Evolutionary conservation across 30 jellyfish, hydroid and myxozoan species (phyloP).

Genomic region (Hydra vulgaris): DNA sequence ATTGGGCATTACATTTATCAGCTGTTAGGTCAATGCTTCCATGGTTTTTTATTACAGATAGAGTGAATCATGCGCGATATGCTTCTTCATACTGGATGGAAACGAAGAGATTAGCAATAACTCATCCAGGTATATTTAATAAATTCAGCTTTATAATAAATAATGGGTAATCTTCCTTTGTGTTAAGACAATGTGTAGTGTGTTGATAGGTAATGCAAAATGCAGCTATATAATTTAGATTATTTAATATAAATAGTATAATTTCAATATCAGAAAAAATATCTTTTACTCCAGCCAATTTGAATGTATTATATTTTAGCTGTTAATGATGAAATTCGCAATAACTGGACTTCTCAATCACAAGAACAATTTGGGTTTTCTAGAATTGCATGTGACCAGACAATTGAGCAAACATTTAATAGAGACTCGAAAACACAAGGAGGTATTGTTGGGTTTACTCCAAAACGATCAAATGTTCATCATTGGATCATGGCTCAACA

Average conservation of each 20-base stretch:
- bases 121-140: constrained; percentile 21
- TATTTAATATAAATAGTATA: neutral
- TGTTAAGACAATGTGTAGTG: neutral
- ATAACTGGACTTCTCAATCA: constrained; percentile 3
- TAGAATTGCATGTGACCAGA: no score
- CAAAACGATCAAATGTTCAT: no score
- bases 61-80: constrained; percentile 29
- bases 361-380: no score
- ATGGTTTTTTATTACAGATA: constrained; percentile 21
- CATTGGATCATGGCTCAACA: no score
- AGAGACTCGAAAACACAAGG: no score
- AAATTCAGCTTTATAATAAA: neutral
- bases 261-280: neutral
- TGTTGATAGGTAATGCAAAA: neutral
- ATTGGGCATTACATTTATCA: constrained; percentile 1
- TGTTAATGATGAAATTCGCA: neutral
- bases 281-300: neutral
- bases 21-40: no score
- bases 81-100: constrained; percentile 20
- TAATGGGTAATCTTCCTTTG: neutral
- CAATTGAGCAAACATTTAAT: no score
- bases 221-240: neutral
- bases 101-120: constrained; percentile 6
- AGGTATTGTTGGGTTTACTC: no score
- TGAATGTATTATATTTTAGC: neutral